Evolutionary conservation across 2,888 invertebrate genomes (phyloP), one percentile per base, ranked within the genome.

Genomic region (Cryptus viduatorius): DNA sequence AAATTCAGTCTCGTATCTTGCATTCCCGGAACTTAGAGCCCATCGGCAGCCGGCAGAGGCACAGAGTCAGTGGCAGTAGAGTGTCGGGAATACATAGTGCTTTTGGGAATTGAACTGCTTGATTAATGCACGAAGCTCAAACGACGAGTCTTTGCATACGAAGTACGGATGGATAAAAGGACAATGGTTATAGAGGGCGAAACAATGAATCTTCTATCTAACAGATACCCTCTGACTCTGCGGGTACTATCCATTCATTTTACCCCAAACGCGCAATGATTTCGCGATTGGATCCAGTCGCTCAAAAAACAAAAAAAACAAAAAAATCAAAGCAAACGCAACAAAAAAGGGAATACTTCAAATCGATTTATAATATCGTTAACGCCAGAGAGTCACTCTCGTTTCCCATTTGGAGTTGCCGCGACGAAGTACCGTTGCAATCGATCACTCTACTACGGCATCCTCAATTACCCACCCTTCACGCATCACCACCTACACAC

Each of bases 41-140:
- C 19, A 16, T 42, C 46, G 29, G 31, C 68, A 7, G 24, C 24
- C 2, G 24, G 24, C 24, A 24, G 24, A 24, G 29, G 31, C 68
- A 7, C 14, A 14, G 56, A 50, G 73, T 73, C 72, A 65, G 64
- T 16, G 16, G 71, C 53, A 44, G 48, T 46, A 1, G 29, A 69
- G 78, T 78, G 82, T 71, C 75, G 37, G 71, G 83, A 76, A 79
- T 71, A 79, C 83, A 79, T 71, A 75, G 79, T 76, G 83, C 79
- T 83, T 83, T 76, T 64, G 79, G 83, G 79, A 83, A 83, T 79
- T 79, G 83, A 76, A 79, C 75, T 65, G 76, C 79, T 79, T 37
- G 79, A 83, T 75, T 79, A 83, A 83, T 83, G 75, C 46, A n/a
- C n/a, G 46, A 46, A 79, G 68, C 68, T 79, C 69, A 75, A 76